Conservation (phyloP, 2,113 vertebrate species). For the Corythoichthys haematopterus region DNA sequence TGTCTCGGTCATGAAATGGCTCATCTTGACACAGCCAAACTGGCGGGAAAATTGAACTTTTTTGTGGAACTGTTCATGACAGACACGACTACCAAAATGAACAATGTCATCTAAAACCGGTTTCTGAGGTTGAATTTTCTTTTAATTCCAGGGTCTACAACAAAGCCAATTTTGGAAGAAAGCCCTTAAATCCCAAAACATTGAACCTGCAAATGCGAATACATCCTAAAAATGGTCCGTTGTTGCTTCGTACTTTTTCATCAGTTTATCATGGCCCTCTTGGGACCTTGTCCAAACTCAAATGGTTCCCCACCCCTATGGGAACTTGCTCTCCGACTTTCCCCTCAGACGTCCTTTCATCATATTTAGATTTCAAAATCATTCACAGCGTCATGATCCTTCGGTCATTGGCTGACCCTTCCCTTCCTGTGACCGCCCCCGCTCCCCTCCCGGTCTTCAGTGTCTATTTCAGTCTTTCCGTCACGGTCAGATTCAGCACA, state of each 20-base stretch:
- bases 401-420: constrained; percentile 30
- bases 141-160: background rate
- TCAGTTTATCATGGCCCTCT: background rate
- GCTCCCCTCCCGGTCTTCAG: constrained; percentile 64
- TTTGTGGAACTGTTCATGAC: background rate
- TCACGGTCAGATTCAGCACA: constrained; percentile 76
- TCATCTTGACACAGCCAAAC: background rate
- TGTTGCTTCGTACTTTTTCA: background rate
- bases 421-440: constrained; percentile 12
- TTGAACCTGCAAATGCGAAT: background rate
- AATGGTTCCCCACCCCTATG: background rate
- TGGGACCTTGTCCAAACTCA: background rate
- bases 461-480: constrained; percentile 83
- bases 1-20: background rate
- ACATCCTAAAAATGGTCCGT: background rate
- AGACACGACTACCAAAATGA: background rate
- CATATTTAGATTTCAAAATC: background rate
- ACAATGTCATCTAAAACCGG: background rate
- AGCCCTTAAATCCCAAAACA: background rate
- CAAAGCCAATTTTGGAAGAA: background rate
- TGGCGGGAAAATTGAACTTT: background rate
- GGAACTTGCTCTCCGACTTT: background rate
- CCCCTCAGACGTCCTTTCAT: background rate
- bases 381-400: constrained; percentile 16
- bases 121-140: background rate